A percentile compares a stretch with the other conserved stretches of the same genome.
These are phyloP conservation scores for Neomicropteryx cornuta DNA, from an alignment of 1,140 invertebrate genomes.

Conservation along the genomic window DNA sequence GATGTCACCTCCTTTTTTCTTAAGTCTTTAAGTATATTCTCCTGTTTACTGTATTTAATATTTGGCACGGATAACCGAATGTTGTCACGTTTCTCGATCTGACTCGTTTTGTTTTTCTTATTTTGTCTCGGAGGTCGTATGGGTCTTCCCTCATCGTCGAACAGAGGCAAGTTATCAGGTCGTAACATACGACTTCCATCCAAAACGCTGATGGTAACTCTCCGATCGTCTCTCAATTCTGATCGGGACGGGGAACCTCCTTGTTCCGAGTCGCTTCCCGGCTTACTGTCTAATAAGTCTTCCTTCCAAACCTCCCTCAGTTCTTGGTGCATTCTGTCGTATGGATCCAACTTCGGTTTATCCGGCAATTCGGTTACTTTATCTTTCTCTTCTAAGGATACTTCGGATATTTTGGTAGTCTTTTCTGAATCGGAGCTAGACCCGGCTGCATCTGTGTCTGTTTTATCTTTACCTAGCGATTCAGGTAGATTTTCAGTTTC, in stretches of 20 bases:
- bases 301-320: slow-evolving; percentile 29
- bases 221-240: slow-evolving; percentile 25
- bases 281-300: slow-evolving; percentile 17
- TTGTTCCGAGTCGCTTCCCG: slow-evolving; percentile 14
- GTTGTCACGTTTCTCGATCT: slow-evolving; percentile 47
- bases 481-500: slow-evolving; percentile 19
- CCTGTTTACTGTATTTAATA: slow-evolving; percentile 51
- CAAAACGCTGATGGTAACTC: slow-evolving; percentile 10
- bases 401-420: slow-evolving; percentile 13
- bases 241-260: slow-evolving; percentile 16
- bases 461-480: background rate
- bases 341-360: slow-evolving; percentile 22
- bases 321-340: slow-evolving; percentile 33
- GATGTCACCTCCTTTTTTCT: slow-evolving; percentile 32
- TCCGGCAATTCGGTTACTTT: slow-evolving; percentile 28
- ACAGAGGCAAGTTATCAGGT: slow-evolving; percentile 52
- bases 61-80: slow-evolving; percentile 66
- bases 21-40: slow-evolving; percentile 24
- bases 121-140: slow-evolving; percentile 47
- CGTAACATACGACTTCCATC: slow-evolving; percentile 24
- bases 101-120: slow-evolving; percentile 38
- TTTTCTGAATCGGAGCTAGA: slow-evolving; percentile 14
- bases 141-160: slow-evolving; percentile 47
- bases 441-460: slow-evolving; percentile 7
- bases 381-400: too few relatives aligned